These are phyloP conservation scores for Helicoverpa zea DNA, from an alignment of 1,140 invertebrate genomes.

Conservation along the genomic window DNA sequence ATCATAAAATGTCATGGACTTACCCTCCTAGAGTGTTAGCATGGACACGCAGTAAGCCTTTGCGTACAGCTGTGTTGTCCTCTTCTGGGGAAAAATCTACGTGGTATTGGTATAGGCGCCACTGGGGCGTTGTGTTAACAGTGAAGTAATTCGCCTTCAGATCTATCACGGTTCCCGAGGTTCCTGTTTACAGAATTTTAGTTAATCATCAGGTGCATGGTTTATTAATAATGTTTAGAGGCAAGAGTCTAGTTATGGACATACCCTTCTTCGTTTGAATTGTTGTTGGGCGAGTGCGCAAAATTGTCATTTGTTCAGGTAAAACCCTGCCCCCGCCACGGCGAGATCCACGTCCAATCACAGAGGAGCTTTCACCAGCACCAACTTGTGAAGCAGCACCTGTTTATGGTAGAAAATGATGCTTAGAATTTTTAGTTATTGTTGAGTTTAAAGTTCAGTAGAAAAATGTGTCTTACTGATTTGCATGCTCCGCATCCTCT, in stretches of 20 bases:
- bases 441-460: not conserved
- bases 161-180: conserved; percentile 84
- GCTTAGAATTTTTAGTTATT: not conserved
- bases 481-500: conserved; percentile 71
- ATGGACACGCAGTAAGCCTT: conserved; percentile 88
- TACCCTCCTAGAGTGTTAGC: conserved; percentile 85
- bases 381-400: conserved; percentile 34
- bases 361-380: conserved; percentile 59
- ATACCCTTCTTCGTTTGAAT: conserved; percentile 79
- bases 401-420: no score
- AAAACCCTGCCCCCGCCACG: conserved; percentile 75
- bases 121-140: conserved; percentile 89
- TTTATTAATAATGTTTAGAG: not conserved
- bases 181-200: conserved; percentile 81
- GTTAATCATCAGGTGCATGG: not conserved
- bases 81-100: conserved; percentile 93
- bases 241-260: not conserved
- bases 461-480: conserved; percentile 60
- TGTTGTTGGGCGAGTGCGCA: conserved; percentile 73
- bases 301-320: conserved; percentile 70
- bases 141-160: conserved; percentile 93
- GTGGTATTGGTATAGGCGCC: conserved; percentile 93
- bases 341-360: conserved; percentile 71
- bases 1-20: conserved; percentile 33
- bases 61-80: conserved; percentile 89